Conservation (phyloP, 1,140 invertebrate genomes). For the Lithobius niger region DNA sequence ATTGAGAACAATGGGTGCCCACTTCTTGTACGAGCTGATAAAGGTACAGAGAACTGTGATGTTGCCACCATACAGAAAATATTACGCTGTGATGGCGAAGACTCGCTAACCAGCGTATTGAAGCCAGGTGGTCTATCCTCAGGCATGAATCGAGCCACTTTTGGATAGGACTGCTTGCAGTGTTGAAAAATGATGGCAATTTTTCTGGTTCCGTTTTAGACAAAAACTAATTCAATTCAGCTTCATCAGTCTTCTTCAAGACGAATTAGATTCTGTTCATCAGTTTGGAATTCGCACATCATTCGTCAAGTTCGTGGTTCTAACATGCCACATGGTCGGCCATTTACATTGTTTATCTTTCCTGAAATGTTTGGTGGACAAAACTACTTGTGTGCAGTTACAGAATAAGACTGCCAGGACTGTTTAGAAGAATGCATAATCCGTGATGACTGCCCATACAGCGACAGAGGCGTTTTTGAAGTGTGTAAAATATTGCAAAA, state of each 20-base stretch:
- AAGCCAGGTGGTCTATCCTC: background rate
- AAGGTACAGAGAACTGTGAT: constrained; percentile 17
- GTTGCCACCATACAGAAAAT: background rate
- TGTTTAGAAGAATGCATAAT: no score
- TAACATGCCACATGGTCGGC: no score
- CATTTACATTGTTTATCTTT: no score
- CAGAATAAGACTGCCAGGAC: no score
- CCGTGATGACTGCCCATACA: no score
- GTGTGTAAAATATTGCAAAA: no score
- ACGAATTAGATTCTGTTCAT: no score
- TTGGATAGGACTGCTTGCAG: background rate
- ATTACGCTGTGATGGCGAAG: background rate
- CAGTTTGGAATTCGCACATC: no score
- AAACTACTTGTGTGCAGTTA: no score
- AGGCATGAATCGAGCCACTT: background rate
- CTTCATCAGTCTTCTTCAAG: background rate
- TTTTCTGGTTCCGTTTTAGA: background rate
- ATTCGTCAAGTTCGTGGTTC: no score
- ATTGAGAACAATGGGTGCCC: constrained; percentile 12
- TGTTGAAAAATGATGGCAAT: background rate
- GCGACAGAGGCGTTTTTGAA: no score
- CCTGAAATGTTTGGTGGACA: no score
- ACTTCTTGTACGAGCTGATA: constrained; percentile 18
- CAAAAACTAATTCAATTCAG: background rate
- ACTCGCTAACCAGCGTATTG: background rate